phyloP scores from a whole-genome alignment of 2,797 vertebrate genomes.

The Limosa lapponica region DNA sequence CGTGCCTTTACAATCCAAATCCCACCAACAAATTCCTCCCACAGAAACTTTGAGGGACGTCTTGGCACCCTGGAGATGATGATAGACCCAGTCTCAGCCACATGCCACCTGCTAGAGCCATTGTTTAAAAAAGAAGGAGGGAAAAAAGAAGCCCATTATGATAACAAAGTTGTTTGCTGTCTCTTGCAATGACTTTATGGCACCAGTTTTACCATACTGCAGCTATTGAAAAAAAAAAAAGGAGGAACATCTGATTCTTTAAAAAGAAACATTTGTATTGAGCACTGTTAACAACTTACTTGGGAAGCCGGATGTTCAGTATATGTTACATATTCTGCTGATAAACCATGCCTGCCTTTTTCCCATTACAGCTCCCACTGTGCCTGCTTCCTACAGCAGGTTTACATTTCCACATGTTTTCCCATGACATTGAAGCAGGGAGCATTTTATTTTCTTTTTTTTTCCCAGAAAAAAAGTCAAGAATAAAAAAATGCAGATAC shows the following conservation, averaged over 20 bases:
- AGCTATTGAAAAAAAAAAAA: slow-evolving; percentile 9
- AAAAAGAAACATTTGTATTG: slow-evolving; percentile 68
- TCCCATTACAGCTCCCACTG: slow-evolving; percentile 30
- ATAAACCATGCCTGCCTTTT: slow-evolving; percentile 40
- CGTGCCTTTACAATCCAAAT: slow-evolving; percentile 94
- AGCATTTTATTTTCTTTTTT: background rate
- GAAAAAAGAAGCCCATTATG: slow-evolving; percentile 81
- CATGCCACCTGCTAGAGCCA: slow-evolving; percentile 92
- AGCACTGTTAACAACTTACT: slow-evolving; percentile 47
- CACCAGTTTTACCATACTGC: slow-evolving; percentile 64
- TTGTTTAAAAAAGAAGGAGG: slow-evolving; percentile 79
- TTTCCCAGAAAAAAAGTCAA: background rate
- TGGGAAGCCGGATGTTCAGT: slow-evolving; percentile 43
- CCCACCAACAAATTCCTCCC: slow-evolving; percentile 84
- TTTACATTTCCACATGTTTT: slow-evolving; percentile 43
- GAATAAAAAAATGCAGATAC: background rate
- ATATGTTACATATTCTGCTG: slow-evolving; percentile 31
- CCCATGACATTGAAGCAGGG: slow-evolving; percentile 1
- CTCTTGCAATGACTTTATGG: slow-evolving; percentile 82
- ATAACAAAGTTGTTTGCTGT: slow-evolving; percentile 87
- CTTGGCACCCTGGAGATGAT: slow-evolving; percentile 82
- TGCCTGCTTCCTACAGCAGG: slow-evolving; percentile 15
- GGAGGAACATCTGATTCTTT: slow-evolving; percentile 73
- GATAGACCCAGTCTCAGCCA: slow-evolving; percentile 74
- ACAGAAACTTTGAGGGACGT: slow-evolving; percentile 79